These are phyloP conservation scores for Temnothorax unifasciatus DNA, from an alignment of 2,888 invertebrate species.

Conservation along the genomic window DNA sequence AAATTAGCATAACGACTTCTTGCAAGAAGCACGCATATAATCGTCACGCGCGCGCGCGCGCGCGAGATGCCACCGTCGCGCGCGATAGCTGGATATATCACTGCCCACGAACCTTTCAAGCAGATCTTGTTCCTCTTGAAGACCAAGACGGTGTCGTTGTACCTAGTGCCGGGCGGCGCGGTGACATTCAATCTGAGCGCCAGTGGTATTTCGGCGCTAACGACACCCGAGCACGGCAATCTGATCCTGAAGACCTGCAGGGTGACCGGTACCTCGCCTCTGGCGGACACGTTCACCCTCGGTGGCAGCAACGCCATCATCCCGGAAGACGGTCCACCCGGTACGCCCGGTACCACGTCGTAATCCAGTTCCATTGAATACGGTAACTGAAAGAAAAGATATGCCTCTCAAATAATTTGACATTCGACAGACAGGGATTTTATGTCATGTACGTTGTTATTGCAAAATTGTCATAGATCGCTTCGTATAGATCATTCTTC, in stretches of 20 bases:
- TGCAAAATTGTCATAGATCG: not conserved
- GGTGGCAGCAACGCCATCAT: constrained; percentile 91
- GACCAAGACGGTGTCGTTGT: constrained; percentile 91
- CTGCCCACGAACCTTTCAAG: constrained; percentile 89
- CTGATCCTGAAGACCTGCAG: constrained; percentile 92
- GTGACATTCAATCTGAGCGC: constrained; percentile 94
- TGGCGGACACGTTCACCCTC: constrained; percentile 93
- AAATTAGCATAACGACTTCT: constrained; percentile 20
- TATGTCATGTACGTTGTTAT: not conserved
- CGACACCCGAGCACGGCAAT: constrained; percentile 93
- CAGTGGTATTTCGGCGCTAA: constrained; percentile 94
- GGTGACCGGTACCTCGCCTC: constrained; percentile 92
- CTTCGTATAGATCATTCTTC: not conserved
- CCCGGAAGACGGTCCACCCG: constrained; percentile 79
- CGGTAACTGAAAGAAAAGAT: constrained; percentile 88
- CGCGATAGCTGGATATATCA: not conserved
- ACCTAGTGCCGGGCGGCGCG: constrained; percentile 89
- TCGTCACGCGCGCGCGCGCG: not conserved
- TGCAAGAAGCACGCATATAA: not conserved
- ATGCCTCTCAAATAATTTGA: no score
- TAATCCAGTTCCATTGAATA: constrained; percentile 93
- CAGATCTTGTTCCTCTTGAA: constrained; percentile 96
- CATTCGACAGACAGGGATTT: not conserved
- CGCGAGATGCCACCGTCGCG: not conserved
- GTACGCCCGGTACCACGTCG: constrained; percentile 88